These are phyloP conservation scores for Stratiolaelaps scimitus DNA, from an alignment of 1,140 invertebrate species.

Conservation along the genomic window DNA sequence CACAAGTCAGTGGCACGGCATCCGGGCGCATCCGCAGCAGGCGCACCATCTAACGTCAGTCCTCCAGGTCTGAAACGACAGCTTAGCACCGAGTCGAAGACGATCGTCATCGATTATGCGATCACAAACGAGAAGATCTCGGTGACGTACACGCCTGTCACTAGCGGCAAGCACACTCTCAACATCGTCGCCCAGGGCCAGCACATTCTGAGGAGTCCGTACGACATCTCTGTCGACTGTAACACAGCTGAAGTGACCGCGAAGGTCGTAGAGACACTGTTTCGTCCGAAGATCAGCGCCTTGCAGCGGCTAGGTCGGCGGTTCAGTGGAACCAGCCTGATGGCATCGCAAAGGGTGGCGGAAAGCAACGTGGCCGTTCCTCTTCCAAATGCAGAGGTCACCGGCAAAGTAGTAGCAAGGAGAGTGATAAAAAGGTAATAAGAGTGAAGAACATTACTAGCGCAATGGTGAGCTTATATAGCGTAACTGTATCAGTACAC, in stretches of 20 bases:
- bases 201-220: slow-evolving; percentile 35
- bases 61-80: neutral
- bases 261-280: slow-evolving; percentile 15
- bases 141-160: slow-evolving; percentile 34
- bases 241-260: slow-evolving; percentile 19
- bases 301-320: slow-evolving; percentile 3
- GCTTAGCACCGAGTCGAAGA: slow-evolving; percentile 11
- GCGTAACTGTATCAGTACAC: too few species aligned
- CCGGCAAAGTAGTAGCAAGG: slow-evolving; percentile 7
- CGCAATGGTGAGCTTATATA: too few species aligned
- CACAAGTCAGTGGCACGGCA: slow-evolving; percentile 6
- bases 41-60: too few species aligned
- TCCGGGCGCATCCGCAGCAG: neutral
- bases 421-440: slow-evolving; percentile 25
- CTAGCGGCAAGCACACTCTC: slow-evolving; percentile 32
- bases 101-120: slow-evolving; percentile 33
- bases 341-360: neutral
- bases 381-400: slow-evolving; percentile 1
- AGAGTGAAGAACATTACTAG: neutral
- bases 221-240: slow-evolving; percentile 33
- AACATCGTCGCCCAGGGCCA: slow-evolving; percentile 34
- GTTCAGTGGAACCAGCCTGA: slow-evolving; percentile 16
- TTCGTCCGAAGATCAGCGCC: slow-evolving; percentile 22
- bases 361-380: slow-evolving; percentile 5
- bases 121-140: slow-evolving; percentile 33